Percentiles rank a stretch among this genome's conserved stretches.
These are phyloP conservation scores for Euwallacea fornicatus DNA, from an alignment of 1,140 invertebrate genomes.

Conservation along the genomic window DNA sequence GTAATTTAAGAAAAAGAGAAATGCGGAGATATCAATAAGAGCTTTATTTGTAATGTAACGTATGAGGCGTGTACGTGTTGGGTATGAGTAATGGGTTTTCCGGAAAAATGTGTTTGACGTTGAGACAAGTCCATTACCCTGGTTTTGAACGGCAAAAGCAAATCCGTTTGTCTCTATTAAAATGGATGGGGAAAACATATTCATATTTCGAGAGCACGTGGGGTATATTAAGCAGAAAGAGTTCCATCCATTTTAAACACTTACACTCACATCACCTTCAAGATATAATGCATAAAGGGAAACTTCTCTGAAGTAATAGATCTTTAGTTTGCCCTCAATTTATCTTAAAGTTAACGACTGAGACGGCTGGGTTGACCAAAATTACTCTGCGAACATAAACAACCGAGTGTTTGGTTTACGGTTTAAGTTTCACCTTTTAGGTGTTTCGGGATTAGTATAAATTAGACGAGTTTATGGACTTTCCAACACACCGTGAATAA, in stretches of 20 bases:
- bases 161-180: background rate
- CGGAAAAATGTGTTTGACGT: background rate
- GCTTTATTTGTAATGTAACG: slow-evolving; percentile 5
- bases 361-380: slow-evolving; percentile 21
- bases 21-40: slow-evolving; percentile 1
- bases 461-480: no score
- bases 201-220: background rate
- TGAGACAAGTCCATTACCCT: background rate
- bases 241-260: no score
- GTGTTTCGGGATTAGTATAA: background rate
- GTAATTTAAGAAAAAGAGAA: slow-evolving; percentile 5
- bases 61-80: slow-evolving; percentile 3
- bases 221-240: no score
- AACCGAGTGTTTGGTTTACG: slow-evolving; percentile 21
- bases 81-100: slow-evolving; percentile 2
- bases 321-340: slow-evolving; percentile 16
- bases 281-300: background rate
- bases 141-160: background rate
- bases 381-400: slow-evolving; percentile 18
- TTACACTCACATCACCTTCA: no score
- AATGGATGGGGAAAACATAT: background rate
- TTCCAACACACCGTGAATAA: no score
- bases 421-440: slow-evolving; percentile 12
- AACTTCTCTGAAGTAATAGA: slow-evolving; percentile 9
- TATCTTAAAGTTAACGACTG: slow-evolving; percentile 21